Evolutionary conservation across 23 tunicate genomes (phyloP), one percentile per base, ranked within the genome.

Genomic region (Trididemnum clinides): DNA sequence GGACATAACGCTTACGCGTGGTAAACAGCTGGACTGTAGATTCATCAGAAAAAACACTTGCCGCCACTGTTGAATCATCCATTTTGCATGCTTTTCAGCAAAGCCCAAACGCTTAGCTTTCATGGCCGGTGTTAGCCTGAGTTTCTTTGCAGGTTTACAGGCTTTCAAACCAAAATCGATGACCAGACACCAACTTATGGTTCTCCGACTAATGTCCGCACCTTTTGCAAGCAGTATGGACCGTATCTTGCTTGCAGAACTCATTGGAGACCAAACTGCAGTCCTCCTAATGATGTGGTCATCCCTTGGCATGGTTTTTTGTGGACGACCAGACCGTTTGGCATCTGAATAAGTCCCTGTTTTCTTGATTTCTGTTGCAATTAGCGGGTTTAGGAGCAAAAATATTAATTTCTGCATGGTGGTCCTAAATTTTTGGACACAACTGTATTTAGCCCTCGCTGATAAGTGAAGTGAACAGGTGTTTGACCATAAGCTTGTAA

Each of bases 171-270:
- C 81, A 74, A 74, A 74, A 37, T 74, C 81, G 38, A 36, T 58
- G 22, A 74, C 59, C 81, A 74, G 38, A 74, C 81, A 58, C 34
- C 28, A 28, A 74, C 30, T 74, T 21, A 74, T 58, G 34, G 59
- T 74, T 74, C 81, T 74, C 7, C 81, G 81, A 74, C 58, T 74
- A 39, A 74, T 39, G n/a, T n/a, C n/a, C n/a, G n/a, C n/a, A n/a
- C n/a, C n/a, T n/a, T n/a, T n/a, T n/a, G n/a, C n/a, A n/a, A n/a
- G n/a, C n/a, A 74, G 57, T 58, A 36, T 15, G 19, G 81, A 74
- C 58, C 81, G 58, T 12, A 74, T 74, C 81, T 74, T 74, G 81
- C 81, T 74, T 36, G 81, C 81, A 74, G 81, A 74, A 74, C 81
- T 74, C 59, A 74, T 39, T 74, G 81, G 81, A 74, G 81, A 74